Percentiles rank a stretch among this genome's conserved stretches.
These are phyloP conservation scores for Hydractinia echinata DNA, from an alignment of 30 jellyfish, hydroid and myxozoan species.

Conservation along the genomic window DNA sequence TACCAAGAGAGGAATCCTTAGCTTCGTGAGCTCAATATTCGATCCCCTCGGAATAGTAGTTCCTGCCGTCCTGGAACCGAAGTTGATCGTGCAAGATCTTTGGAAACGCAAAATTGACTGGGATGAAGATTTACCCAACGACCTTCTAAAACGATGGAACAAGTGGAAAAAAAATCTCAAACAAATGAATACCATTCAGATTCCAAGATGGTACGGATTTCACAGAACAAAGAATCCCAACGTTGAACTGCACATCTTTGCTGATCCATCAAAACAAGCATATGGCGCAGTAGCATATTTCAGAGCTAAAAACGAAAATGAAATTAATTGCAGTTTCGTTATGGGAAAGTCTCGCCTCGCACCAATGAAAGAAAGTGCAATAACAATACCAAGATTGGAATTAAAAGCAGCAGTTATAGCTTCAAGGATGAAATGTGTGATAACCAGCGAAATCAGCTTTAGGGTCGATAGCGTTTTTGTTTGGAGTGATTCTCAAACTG, in stretches of 20 bases:
- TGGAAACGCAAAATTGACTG: constrained; percentile 14
- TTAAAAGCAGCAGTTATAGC: neutral
- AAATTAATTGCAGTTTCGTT: neutral
- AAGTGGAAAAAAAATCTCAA: neutral
- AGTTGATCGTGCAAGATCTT: too few relatives aligned
- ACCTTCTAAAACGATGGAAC: neutral
- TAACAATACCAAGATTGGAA: constrained; percentile 1
- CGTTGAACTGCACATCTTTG: too few relatives aligned
- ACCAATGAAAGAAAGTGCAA: neutral
- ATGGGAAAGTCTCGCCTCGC: constrained; percentile 8
- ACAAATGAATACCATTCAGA: too few relatives aligned
- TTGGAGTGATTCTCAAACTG: constrained; percentile 9
- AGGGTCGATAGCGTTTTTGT: neutral
- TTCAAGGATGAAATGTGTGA: neutral
- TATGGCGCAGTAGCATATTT: too few relatives aligned
- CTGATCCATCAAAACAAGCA: too few relatives aligned
- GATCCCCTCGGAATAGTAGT: too few relatives aligned
- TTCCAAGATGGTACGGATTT: too few relatives aligned
- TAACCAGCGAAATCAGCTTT: neutral
- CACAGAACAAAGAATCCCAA: too few relatives aligned
- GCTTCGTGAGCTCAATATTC: constrained; percentile 9
- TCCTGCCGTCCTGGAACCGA: too few relatives aligned
- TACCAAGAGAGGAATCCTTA: constrained; percentile 23
- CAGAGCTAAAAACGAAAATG: too few relatives aligned
- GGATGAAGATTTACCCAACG: neutral